These are phyloP conservation scores for Vandiemenella viatica DNA, from an alignment of 2,888 invertebrate species.

Conservation along the genomic window DNA sequence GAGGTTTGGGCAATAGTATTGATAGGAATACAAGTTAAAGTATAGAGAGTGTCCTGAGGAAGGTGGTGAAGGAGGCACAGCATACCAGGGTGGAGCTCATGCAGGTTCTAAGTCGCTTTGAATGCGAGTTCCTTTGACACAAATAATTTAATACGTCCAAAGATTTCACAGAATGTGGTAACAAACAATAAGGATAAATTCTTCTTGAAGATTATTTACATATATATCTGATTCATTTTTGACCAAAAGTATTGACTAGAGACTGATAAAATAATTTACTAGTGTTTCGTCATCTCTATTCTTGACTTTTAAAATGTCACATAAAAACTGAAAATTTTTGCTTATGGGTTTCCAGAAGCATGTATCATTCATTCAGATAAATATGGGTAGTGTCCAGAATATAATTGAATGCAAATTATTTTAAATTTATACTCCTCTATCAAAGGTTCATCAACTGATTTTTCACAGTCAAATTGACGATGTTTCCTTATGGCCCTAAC, in stretches of 20 bases:
- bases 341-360: no score
- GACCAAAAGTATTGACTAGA: neutral
- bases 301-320: neutral
- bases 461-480: neutral
- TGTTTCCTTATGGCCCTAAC: no score
- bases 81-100: no score
- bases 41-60: no score
- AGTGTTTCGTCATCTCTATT: neutral
- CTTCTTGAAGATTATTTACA: neutral
- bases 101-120: no score
- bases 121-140: no score
- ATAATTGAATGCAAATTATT: neutral
- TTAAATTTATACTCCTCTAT: neutral
- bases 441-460: neutral
- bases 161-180: neutral
- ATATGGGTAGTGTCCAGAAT: neutral
- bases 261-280: neutral
- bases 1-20: no score
- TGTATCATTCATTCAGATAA: neutral
- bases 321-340: neutral
- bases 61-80: no score
- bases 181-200: neutral
- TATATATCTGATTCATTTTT: neutral
- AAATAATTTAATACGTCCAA: no score
- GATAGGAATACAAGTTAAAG: no score